Base-by-base conservation (phyloP, 2,888 invertebrate genomes). In the Acleris sparsana region DNA sequence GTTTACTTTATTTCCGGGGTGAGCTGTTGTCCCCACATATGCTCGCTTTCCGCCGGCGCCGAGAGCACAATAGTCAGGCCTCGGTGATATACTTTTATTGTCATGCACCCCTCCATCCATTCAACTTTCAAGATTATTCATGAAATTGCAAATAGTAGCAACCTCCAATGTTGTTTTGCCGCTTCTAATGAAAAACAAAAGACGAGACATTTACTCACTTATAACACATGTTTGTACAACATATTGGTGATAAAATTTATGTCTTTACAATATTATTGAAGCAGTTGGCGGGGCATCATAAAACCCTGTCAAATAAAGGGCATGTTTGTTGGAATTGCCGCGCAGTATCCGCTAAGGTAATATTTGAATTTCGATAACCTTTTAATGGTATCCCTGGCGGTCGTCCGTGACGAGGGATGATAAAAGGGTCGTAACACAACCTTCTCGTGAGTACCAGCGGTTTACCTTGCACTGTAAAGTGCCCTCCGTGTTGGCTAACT, bases 41-140 rank as follows among this genome's bases (percentile, higher is more conserved):
- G 91, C 77, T 81, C 80, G 85, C 85, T 86, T 89, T 92, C 92
- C 92, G 92, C 87, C 91, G 92, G 92, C 92, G 92, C 89, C 92
- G 86, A 79, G 77, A 79, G 82, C 83, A 91, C 89, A 90, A 89
- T 88, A 82, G 85, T 79, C 79, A 81, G 76, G 86, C 81, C 85
- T 86, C 84, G 78, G 88, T 91, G 91, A 92, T 92, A 91, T 92
- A 92, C 86, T 89, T 92, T 92, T 91, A 92, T 91, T 92, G 88
- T 91, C 85, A 86, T 90, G 85, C 90, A 88, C 90, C 92, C 91
- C 33, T 33, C 33, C 33, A 33, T 85, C 84, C 75, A 78, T 80
- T 80, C 80, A 73, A 69, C 73, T 77, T 80, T 77, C 76, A 76
- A 82, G 80, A 87, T 87, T 85, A 85, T 84, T 84, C 81, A 80